These are phyloP conservation scores for Mamestra brassicae DNA, from an alignment of 2,888 invertebrate genomes.

Conservation along the genomic window DNA sequence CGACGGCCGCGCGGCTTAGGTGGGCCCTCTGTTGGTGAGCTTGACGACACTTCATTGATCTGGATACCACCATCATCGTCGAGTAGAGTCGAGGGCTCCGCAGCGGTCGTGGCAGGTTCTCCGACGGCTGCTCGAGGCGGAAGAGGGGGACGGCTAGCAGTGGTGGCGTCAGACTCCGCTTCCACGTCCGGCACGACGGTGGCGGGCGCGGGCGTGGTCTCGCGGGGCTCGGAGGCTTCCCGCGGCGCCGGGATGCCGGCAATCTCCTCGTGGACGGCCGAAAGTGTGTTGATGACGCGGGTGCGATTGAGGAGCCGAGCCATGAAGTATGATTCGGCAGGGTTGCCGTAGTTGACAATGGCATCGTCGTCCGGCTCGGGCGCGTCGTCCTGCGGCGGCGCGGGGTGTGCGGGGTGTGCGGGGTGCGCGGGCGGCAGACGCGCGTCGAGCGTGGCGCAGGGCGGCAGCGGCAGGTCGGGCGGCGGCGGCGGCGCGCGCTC, in stretches of 20 bases:
- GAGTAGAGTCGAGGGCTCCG: slow-evolving; percentile 38
- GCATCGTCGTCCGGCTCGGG: slow-evolving; percentile 74
- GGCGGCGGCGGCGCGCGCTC: slow-evolving; percentile 75
- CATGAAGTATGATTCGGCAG: slow-evolving; percentile 88
- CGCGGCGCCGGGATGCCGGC: slow-evolving; percentile 54
- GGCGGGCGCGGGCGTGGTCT: slow-evolving; percentile 54
- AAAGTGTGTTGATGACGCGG: slow-evolving; percentile 84
- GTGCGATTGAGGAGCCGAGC: slow-evolving; percentile 84
- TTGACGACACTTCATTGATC: slow-evolving; percentile 93
- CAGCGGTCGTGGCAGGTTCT: slow-evolving; percentile 36
- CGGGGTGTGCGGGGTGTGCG: slow-evolving; percentile 48
- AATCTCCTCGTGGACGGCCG: slow-evolving; percentile 85
- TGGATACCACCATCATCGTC: slow-evolving; percentile 89
- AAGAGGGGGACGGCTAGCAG: slow-evolving; percentile 53
- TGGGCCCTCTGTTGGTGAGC: slow-evolving; percentile 88
- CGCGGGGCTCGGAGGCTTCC: slow-evolving; percentile 59
- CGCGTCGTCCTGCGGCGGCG: slow-evolving; percentile 44
- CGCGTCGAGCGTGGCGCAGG: slow-evolving; percentile 81
- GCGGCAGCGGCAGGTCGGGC: slow-evolving; percentile 76
- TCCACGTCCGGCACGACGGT: slow-evolving; percentile 59
- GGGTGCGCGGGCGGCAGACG: slow-evolving; percentile 72
- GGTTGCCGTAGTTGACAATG: slow-evolving; percentile 86
- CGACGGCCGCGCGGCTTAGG: slow-evolving; percentile 78
- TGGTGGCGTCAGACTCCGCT: slow-evolving; percentile 46
- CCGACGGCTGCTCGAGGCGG: slow-evolving; percentile 46